Conservation (phyloP, 2,797 vertebrate species). For the Apogon talboti region DNA sequence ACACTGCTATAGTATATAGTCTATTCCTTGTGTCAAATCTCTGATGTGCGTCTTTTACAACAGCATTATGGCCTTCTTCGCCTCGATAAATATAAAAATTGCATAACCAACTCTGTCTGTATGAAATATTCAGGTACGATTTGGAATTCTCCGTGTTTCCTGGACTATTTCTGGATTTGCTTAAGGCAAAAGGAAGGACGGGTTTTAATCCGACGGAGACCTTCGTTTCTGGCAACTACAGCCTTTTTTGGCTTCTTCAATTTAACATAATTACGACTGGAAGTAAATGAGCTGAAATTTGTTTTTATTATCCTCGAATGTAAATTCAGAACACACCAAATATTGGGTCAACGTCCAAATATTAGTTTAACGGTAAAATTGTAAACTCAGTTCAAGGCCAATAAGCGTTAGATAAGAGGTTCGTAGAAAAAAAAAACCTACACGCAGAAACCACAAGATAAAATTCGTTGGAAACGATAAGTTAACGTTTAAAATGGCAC, state of each 20-base stretch:
- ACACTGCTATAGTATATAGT: neutral
- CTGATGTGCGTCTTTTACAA: constrained; percentile 32
- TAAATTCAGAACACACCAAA: neutral
- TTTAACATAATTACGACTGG: neutral
- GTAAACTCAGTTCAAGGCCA: constrained; percentile 21
- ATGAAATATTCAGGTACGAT: neutral
- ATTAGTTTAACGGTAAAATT: neutral
- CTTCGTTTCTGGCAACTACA: neutral
- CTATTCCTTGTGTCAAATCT: constrained; percentile 13
- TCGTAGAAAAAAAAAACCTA: neutral
- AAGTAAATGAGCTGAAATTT: constrained; percentile 3
- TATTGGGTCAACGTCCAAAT: neutral
- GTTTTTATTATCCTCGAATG: neutral
- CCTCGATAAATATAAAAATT: constrained; percentile 16
- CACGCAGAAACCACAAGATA: constrained; percentile 15
- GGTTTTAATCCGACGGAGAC: constrained; percentile 27
- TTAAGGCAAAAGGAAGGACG: neutral
- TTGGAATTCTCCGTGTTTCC: neutral
- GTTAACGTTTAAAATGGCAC: neutral
- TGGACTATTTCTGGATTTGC: constrained; percentile 11
- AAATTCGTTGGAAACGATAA: constrained; percentile 9
- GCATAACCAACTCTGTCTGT: constrained; percentile 2
- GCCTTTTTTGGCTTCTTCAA: neutral
- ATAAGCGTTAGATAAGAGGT: constrained; percentile 24
- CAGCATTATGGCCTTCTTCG: constrained; percentile 45